Evolutionary conservation across 2,888 invertebrate genomes (phyloP), one percentile per base, ranked within the genome.

Genomic region (Thera obeliscata): DNA sequence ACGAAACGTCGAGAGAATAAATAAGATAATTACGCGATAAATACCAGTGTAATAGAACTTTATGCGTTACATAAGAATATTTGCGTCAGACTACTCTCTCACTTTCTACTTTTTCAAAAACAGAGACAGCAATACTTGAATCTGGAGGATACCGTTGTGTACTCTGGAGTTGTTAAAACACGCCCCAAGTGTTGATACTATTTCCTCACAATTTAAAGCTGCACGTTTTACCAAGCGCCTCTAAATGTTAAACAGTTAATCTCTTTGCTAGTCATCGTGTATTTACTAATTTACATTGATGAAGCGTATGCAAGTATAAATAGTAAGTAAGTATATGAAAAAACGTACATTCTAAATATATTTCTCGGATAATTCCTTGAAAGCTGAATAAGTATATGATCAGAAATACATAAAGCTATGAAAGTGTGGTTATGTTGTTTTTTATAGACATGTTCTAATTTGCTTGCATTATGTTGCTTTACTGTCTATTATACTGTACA

Each of bases 231-330:
- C 35, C 56, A 67, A 65, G 70, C 67, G 66, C 36, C 67, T 70
- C 73, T 66, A 1, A 22, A 55, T 63, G 50, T 63, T 65, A 70
- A 49, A 41, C 11, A 60, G 56, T 83, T 83, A 86, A 88, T 87
- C 86, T 86, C 86, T 83, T 83, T 83, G 86, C 85, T 82, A 83
- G 83, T 82, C 77, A 84, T 77, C 73, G 81, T 82, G 81, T 84
- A 83, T 85, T 83, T 81, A 87, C 79, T 81, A 87, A 84, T 86
- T 84, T 87, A 90, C 87, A 89, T 82, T 80, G 83, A 89, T 78
- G 84, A 90, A 90, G 90, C 89, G 79, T 82, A 80, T 82, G 79
- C 77, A 79, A 81, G 2, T 74, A 59, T 22, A 22, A 22, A 74
- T 78, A 64, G 75, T 60, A 56, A 64, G 75, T 60, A 56, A 64